Base-by-base conservation (phyloP, 2,888 invertebrate genomes). In the Diaperis boleti region DNA sequence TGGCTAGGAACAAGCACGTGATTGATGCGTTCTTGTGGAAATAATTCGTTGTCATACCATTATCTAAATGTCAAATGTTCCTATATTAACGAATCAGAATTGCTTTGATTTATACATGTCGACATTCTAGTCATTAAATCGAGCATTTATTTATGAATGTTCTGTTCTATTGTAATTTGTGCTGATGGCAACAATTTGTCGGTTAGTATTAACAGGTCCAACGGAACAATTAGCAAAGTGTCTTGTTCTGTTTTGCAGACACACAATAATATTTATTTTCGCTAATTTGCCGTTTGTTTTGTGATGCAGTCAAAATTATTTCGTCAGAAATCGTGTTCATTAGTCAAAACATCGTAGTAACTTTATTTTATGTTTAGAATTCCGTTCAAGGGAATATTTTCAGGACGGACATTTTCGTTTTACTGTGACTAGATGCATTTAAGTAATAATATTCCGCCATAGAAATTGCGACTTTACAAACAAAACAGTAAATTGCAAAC, bases 121-220 rank as follows among this genome's bases (percentile, higher is more conserved):
- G 33, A 33, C 33, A 33, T 33, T 33, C 11, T 33, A 33, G 33
- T 33, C 11, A 33, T 33, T 33, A 33, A 33, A 33, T 13, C 5
- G 13, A 33, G 33, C 33, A 33, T 11, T 33, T 33, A 33, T 33
- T 33, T 33, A 33, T 39, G 15, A 7, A 39, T 15, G 39, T 39
- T 39, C 15, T 5, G 39, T 39, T 15, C 8, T 39, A 39, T 3
- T 39, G 8, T 39, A 7, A 17, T 39, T 31, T 17, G 39, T 8
- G 8, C 5, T 39, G 39, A 17, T 39, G 39, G 39, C 29, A 47
- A 47, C 31, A 31, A 14, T 47, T 47, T 47, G 31, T 47, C 47
- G n/a, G 7, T 14, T 0, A 17, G n/a, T 20, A 15, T 35, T 39
- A 39, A 13, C 39, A 15, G 14, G 2, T 7, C 13, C 17, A 6